Evolutionary conservation across 2,113 vertebrate genomes (phyloP).

Genomic region (Solea solea): DNA sequence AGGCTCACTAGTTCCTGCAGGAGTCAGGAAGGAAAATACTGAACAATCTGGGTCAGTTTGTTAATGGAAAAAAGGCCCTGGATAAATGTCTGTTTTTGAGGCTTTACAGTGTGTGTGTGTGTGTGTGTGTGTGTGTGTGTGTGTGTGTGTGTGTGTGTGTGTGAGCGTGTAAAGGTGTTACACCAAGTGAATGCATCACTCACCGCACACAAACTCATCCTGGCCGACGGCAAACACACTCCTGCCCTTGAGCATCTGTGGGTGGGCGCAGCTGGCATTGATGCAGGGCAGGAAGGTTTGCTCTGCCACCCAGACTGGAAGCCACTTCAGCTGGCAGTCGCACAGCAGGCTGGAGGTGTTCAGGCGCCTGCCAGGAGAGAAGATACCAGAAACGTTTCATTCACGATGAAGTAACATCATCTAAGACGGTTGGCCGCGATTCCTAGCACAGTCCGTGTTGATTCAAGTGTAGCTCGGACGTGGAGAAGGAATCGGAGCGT

Average conservation of each 20-base stretch:
- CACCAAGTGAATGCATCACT: slow-evolving; percentile 71
- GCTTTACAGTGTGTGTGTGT: slow-evolving; percentile 10
- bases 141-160: slow-evolving; percentile 4
- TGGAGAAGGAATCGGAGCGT: background rate
- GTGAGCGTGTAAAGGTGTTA: slow-evolving; percentile 22
- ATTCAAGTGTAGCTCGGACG: background rate
- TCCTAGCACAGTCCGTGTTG: background rate
- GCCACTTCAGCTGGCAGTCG: slow-evolving; percentile 98
- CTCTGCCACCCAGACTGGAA: slow-evolving; percentile 92
- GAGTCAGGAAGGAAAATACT: slow-evolving; percentile 31
- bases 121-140: background rate
- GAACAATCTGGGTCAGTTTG: slow-evolving; percentile 50
- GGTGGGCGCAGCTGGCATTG: slow-evolving; percentile 95
- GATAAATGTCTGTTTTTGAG: slow-evolving; percentile 38
- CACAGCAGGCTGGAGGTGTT: slow-evolving; percentile 97
- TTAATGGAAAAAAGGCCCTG: slow-evolving; percentile 50
- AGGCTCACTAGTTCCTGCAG: slow-evolving; percentile 29
- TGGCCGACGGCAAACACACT: slow-evolving; percentile 89
- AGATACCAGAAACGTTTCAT: slow-evolving; percentile 11
- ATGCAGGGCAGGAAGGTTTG: slow-evolving; percentile 89
- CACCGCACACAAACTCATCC: slow-evolving; percentile 96
- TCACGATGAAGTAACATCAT: background rate
- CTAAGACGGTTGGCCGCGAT: background rate
- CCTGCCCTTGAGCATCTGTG: slow-evolving; percentile 90
- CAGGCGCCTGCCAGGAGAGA: slow-evolving; percentile 82